Percentiles rank a stretch among this genome's conserved stretches.
Evolutionary conservation across 1,140 invertebrate genomes (phyloP).

Genomic region (Protaetia brevitarsis): DNA sequence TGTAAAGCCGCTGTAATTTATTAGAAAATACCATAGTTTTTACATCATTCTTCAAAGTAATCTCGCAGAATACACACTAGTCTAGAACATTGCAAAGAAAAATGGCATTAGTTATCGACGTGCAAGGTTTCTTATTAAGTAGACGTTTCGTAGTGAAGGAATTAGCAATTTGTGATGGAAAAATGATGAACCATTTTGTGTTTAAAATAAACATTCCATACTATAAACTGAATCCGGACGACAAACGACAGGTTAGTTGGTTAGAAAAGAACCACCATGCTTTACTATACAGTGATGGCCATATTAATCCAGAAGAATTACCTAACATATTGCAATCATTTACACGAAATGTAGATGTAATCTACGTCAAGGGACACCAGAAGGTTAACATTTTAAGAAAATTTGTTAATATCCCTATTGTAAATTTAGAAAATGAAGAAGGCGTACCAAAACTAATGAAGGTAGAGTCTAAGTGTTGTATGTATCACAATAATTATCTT

Average conservation of each 20-base stretch:
- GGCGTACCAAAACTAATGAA: neutral
- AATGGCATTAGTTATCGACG: neutral
- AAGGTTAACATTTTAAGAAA: neutral
- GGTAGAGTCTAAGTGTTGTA: neutral
- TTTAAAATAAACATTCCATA: neutral
- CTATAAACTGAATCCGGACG: neutral
- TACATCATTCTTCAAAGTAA: neutral
- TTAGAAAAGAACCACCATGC: conserved; percentile 2
- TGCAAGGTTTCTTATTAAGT: neutral
- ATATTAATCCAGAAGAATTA: neutral
- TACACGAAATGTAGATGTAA: neutral
- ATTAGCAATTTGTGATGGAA: neutral
- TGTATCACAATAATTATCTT: neutral
- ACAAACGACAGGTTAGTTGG: neutral
- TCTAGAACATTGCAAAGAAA: neutral
- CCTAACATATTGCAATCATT: neutral
- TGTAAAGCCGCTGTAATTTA: no score
- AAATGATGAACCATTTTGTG: neutral
- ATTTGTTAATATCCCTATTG: neutral
- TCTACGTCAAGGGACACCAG: neutral
- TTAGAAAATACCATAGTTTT: neutral
- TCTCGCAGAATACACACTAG: neutral
- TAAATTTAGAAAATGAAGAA: neutral
- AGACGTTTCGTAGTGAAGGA: neutral
- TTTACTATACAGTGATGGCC: neutral